These are phyloP conservation scores for Steinernema scapterisci DNA, from an alignment of 2,888 invertebrate genomes.

Conservation along the genomic window DNA sequence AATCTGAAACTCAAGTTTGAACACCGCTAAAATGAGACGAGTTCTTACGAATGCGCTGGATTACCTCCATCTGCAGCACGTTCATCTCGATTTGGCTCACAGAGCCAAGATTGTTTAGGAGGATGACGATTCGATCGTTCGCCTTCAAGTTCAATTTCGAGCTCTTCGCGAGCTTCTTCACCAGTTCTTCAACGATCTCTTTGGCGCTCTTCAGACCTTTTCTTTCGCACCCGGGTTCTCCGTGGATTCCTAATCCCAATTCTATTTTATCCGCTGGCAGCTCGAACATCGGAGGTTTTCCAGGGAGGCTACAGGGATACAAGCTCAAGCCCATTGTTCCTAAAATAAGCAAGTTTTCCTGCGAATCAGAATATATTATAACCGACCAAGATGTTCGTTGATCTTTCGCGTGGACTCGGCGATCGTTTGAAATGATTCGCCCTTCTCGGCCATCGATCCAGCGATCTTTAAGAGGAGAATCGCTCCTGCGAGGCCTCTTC, in stretches of 20 bases:
- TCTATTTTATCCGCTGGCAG: slow-evolving; percentile 76
- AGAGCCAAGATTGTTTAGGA: slow-evolving; percentile 81
- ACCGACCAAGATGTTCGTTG: slow-evolving; percentile 66
- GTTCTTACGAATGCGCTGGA: slow-evolving; percentile 74
- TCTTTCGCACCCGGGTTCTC: slow-evolving; percentile 72
- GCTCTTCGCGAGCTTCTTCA: slow-evolving; percentile 69
- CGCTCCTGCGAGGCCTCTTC: slow-evolving; percentile 74
- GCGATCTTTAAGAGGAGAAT: slow-evolving; percentile 75
- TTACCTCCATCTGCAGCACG: slow-evolving; percentile 76
- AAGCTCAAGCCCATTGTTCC: slow-evolving; percentile 78
- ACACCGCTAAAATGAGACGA: not conserved
- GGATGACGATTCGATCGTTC: slow-evolving; percentile 73
- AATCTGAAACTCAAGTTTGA: slow-evolving; percentile 19
- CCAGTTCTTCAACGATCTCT: slow-evolving; percentile 69
- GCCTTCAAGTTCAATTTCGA: slow-evolving; percentile 51
- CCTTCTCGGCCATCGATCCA: slow-evolving; percentile 78
- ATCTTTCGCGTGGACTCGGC: slow-evolving; percentile 58
- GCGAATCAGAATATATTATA: slow-evolving; percentile 27
- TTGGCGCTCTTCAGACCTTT: slow-evolving; percentile 68
- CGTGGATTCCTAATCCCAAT: slow-evolving; percentile 73
- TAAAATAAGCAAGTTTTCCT: slow-evolving; percentile 68
- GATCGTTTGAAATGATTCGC: slow-evolving; percentile 74
- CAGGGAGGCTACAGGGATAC: slow-evolving; percentile 76
- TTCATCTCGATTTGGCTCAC: slow-evolving; percentile 79
- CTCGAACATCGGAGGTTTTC: slow-evolving; percentile 74